Evolutionary conservation across 2,113 vertebrate species (phyloP), one percentile per base, ranked within the genome.

Genomic region (Archocentrus centrarchus): DNA sequence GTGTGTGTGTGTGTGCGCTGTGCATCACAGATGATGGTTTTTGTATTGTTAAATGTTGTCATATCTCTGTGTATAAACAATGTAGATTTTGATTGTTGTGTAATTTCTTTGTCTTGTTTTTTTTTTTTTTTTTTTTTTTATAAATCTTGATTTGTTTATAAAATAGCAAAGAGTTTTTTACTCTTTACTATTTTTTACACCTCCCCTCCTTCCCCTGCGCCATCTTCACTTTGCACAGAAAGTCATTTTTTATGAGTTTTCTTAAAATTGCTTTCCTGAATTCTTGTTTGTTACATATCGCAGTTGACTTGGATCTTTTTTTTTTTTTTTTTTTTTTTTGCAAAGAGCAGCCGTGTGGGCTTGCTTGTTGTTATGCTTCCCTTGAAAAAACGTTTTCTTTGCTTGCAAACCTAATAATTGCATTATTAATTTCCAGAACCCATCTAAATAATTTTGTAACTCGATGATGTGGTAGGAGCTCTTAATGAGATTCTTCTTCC

Each of bases 271-370:
- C n/a, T 11, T 11, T 11, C 10, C 9, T 41, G 9, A 11, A 47
- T 81, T 87, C 6, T 58, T 17, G 20, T 80, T 80, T 68, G 80
- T 77, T 77, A 61, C 60, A 20, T n/a, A 41, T 79, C 35, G 3
- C 22, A 50, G 11, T 50, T 18, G 41, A 50, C 47, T 30, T 68
- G 22, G 6, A 2, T 30, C 4, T 30, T 30, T 30, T 30, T 30
- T 30, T 24, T 24, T 24, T 24, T 32, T 32, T 5, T 32, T 32
- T 32, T 32, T 32, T 32, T 50, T 70, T 30, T 50, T 50, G 24
- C 24, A 70, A 50, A 70, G 41, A 0, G 30, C 5, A 1, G 41
- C 18, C 5, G 0, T 14, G 41, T 14, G 41, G 11, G 11, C 37
- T 11, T 44, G 41, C 9, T 24, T 0, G 24, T 50, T 24, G 4